A percentile compares a stretch with the other conserved stretches of the same genome.
Conservation (phyloP, 2,113 vertebrate species). For the Sinocyclocheilus rhinocerous region DNA sequence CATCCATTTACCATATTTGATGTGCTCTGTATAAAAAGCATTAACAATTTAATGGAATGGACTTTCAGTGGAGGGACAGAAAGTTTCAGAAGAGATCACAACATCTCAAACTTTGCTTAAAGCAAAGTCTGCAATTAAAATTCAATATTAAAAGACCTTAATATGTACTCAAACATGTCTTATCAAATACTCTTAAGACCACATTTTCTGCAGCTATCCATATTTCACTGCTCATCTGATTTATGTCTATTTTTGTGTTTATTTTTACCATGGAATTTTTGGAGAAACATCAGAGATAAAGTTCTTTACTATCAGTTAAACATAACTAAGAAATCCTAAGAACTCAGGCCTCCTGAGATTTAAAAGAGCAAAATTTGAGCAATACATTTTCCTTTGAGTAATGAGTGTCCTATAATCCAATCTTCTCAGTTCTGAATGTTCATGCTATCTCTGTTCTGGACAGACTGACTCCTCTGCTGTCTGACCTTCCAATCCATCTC, state of each 20-base stretch:
- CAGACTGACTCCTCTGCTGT: slow-evolving; percentile 17
- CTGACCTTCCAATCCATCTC: background rate
- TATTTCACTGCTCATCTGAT: background rate
- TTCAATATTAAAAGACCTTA: background rate
- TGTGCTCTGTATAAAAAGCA: too few species aligned
- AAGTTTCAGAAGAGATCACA: background rate
- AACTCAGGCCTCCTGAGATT: background rate
- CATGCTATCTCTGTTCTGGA: slow-evolving; percentile 1
- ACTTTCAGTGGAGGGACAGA: too few species aligned
- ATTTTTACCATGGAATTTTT: background rate
- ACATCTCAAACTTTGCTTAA: background rate
- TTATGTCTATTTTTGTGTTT: background rate
- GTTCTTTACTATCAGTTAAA: background rate
- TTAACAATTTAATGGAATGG: too few species aligned
- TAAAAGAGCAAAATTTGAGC: background rate
- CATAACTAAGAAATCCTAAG: background rate
- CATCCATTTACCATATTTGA: too few species aligned
- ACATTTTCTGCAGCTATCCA: background rate
- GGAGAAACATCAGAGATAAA: background rate
- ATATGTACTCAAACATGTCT: background rate
- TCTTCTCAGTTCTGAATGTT: background rate
- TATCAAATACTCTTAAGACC: background rate
- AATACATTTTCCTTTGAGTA: background rate
- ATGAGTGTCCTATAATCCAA: background rate
- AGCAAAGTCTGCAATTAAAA: background rate